A percentile compares a stretch with the other conserved stretches of the same genome.
Conservation (phyloP, 2,113 vertebrate species). For the Motacilla alba region DNA sequence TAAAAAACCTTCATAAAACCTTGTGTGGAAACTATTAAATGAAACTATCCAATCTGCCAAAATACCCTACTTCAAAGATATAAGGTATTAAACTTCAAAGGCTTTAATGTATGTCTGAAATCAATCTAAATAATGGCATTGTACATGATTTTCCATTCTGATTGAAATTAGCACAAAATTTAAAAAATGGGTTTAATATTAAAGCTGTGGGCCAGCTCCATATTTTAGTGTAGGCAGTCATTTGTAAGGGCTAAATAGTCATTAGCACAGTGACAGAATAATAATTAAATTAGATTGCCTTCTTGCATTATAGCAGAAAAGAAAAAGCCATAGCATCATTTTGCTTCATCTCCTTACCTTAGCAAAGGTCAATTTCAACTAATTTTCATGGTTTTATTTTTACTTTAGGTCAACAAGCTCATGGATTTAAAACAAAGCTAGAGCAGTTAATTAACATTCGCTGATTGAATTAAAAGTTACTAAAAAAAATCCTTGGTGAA, state of each 20-base stretch:
- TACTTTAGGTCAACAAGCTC: background rate
- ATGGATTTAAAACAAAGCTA: background rate
- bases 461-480: background rate
- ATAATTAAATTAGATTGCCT: slow-evolving; percentile 29
- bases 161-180: background rate
- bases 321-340: background rate
- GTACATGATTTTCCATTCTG: background rate
- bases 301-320: background rate
- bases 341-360: background rate
- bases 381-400: background rate
- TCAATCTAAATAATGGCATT: background rate
- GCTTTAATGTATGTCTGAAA: background rate
- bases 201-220: background rate
- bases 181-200: background rate
- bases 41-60: background rate
- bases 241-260: slow-evolving; percentile 22
- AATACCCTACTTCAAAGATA: background rate
- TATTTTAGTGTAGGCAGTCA: background rate
- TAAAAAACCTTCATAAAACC: background rate
- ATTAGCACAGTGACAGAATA: background rate
- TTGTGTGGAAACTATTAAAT: background rate
- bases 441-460: slow-evolving; percentile 30
- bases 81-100: background rate
- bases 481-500: background rate
- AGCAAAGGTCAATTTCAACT: background rate